These are phyloP conservation scores for Pseudochirops corinnae DNA, from an alignment of 2,797 vertebrate genomes.

Conservation along the genomic window DNA sequence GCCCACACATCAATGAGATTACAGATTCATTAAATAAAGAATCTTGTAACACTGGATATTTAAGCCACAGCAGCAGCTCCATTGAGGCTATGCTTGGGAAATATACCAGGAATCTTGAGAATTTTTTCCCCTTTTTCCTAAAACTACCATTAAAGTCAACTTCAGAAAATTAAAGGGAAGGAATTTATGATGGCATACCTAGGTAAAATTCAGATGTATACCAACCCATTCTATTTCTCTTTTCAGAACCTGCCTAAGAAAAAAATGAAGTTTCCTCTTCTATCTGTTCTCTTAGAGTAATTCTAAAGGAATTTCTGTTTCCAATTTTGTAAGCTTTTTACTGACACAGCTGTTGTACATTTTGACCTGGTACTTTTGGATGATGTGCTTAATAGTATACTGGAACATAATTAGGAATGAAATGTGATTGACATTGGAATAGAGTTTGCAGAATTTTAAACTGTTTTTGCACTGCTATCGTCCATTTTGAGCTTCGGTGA, in stretches of 20 bases:
- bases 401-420: neutral
- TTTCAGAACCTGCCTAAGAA: neutral
- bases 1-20: neutral
- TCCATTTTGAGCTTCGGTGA: neutral
- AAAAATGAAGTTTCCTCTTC: neutral
- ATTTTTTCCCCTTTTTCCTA: neutral
- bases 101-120: neutral
- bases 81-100: neutral
- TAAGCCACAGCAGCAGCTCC: neutral
- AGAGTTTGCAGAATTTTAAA: neutral
- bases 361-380: neutral
- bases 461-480: neutral
- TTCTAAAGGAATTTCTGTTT: neutral
- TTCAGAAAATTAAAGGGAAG: neutral
- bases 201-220: neutral
- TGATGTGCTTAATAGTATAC: neutral
- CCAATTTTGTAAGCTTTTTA: neutral
- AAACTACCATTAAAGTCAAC: neutral
- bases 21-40: neutral
- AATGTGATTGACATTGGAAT: neutral
- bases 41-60: neutral
- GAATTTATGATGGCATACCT: neutral
- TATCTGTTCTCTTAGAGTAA: neutral
- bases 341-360: neutral
- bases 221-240: neutral